Evolutionary conservation across 2,797 vertebrate species (phyloP).

Genomic region (Phataginus tetradactyla): DNA sequence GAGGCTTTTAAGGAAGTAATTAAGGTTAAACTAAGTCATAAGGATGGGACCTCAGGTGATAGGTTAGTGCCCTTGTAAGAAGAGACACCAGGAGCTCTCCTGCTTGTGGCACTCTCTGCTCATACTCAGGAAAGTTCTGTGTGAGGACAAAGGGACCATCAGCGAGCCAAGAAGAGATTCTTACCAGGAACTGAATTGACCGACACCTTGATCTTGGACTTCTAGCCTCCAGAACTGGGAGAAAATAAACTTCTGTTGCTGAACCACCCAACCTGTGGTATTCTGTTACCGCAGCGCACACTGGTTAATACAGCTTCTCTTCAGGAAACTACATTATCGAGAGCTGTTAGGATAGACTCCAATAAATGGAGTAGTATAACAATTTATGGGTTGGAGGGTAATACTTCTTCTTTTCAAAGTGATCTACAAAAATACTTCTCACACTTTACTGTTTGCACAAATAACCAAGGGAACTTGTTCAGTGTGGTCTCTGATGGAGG

Average conservation of each 20-base stretch:
- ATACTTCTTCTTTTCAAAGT: neutral
- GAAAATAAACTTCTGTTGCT: neutral
- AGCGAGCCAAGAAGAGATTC: neutral
- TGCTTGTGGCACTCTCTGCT: neutral
- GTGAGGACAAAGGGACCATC: neutral
- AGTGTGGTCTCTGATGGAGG: neutral
- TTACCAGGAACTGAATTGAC: neutral
- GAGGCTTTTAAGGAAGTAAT: neutral
- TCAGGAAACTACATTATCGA: neutral
- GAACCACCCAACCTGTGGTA: neutral
- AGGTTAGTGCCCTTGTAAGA: neutral
- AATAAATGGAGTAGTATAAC: neutral
- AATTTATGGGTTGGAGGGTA: neutral
- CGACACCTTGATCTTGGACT: neutral
- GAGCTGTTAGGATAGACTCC: neutral
- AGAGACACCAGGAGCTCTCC: neutral
- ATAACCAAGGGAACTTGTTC: neutral
- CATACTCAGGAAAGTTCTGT: neutral
- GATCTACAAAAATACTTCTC: neutral
- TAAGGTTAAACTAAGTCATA: neutral
- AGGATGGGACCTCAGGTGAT: neutral
- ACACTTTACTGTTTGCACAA: neutral
- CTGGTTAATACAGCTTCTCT: neutral
- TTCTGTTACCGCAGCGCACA: neutral
- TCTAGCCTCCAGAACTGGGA: neutral